These are phyloP conservation scores for Characodon lateralis DNA, from an alignment of 2,797 vertebrate species.

Conservation along the genomic window DNA sequence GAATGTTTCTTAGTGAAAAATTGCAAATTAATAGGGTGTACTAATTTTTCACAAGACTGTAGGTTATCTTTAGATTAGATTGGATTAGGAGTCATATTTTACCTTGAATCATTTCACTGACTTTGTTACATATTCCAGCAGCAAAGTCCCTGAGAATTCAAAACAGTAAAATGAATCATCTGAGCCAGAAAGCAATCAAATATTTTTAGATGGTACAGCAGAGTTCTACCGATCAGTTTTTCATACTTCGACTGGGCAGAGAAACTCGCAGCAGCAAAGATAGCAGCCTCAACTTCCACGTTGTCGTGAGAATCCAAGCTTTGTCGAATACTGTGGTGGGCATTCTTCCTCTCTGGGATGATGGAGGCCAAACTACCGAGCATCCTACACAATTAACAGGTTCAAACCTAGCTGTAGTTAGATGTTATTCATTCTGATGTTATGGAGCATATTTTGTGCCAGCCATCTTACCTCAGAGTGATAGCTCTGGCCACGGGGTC, in stretches of 20 bases:
- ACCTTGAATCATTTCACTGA: constrained; percentile 99
- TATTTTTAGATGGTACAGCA: background rate
- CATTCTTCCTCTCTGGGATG: constrained; percentile 97
- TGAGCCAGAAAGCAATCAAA: background rate
- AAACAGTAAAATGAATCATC: background rate
- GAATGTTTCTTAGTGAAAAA: background rate
- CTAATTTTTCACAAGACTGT: background rate
- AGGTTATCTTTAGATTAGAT: background rate
- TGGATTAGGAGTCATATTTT: constrained; percentile 25
- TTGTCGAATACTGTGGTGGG: constrained; percentile 97
- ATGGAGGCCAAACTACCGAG: constrained; percentile 97
- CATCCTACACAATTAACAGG: constrained; percentile 82
- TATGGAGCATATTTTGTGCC: too few species aligned
- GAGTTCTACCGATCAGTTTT: background rate
- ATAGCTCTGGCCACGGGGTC: constrained; percentile 97
- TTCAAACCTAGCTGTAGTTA: background rate
- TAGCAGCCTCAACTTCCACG: constrained; percentile 96
- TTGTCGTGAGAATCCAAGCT: constrained; percentile 98
- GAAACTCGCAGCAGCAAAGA: constrained; percentile 96
- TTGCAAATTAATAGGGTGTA: background rate
- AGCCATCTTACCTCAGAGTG: constrained; percentile 86
- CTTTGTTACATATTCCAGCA: constrained; percentile 98
- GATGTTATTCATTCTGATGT: too few species aligned
- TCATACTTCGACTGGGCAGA: constrained; percentile 96
- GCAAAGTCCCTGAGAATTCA: constrained; percentile 91